Conservation (phyloP, 2,797 vertebrate genomes). For the Crax fasciolata region DNA sequence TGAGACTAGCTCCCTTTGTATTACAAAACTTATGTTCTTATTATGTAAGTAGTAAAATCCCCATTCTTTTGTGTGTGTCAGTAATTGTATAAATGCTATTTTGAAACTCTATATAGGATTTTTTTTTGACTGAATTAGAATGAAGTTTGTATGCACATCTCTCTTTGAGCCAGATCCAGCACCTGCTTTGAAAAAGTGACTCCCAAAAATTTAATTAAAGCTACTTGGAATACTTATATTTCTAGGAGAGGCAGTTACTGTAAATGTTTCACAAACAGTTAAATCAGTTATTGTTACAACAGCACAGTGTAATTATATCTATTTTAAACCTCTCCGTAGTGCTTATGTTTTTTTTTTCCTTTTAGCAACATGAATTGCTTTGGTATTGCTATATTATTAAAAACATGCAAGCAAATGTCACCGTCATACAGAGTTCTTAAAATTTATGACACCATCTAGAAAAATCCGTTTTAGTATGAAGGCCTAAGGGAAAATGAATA, state of each 20-base stretch:
- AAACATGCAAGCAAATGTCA: slow-evolving; percentile 16
- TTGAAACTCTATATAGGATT: fast-evolving
- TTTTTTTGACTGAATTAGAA: not conserved
- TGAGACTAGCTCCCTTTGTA: not conserved
- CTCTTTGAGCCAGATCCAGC: not conserved
- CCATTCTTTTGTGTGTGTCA: fast-evolving
- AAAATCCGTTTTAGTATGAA: slow-evolving; percentile 22
- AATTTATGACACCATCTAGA: slow-evolving; percentile 18
- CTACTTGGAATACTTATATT: not conserved
- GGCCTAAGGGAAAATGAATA: slow-evolving; percentile 51
- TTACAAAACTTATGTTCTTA: not conserved
- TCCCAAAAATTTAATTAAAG: not conserved
- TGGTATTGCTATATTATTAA: not conserved
- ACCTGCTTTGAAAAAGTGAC: not conserved
- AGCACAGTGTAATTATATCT: not conserved
- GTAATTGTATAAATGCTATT: fast-evolving
- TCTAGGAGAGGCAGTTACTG: not conserved
- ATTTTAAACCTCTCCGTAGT: not conserved
- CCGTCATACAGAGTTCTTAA: not conserved
- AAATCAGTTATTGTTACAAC: not conserved
- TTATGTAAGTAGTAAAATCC: too few relatives aligned
- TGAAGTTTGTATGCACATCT: not conserved
- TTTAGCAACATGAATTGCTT: not conserved
- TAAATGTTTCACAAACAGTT: not conserved
- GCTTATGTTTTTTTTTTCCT: not conserved